Evolutionary conservation across 2,888 invertebrate genomes (phyloP).

Genomic region (Philereme vetulata): DNA sequence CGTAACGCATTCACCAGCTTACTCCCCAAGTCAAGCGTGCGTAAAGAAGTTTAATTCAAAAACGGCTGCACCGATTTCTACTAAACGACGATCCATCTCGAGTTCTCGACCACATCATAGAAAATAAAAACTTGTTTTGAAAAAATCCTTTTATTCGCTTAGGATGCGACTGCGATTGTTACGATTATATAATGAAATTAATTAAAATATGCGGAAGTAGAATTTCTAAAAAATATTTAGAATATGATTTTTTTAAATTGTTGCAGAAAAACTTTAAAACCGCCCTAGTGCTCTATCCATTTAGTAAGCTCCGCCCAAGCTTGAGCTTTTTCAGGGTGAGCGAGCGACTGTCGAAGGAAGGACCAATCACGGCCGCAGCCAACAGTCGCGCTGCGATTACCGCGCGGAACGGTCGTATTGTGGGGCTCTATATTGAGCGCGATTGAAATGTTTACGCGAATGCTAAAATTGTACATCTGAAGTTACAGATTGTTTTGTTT

Average conservation of each 20-base stretch:
- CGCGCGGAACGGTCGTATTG: constrained; percentile 47
- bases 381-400: constrained; percentile 61
- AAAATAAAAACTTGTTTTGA: too few relatives aligned
- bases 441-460: constrained; percentile 71
- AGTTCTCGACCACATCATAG: too few relatives aligned
- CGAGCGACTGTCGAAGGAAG: constrained; percentile 55
- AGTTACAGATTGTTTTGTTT: constrained; percentile 25
- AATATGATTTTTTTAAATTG: not conserved
- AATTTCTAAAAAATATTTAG: too few relatives aligned
- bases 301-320: constrained; percentile 67
- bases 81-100: too few relatives aligned
- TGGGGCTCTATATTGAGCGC: constrained; percentile 25
- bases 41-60: too few relatives aligned
- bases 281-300: constrained; percentile 54
- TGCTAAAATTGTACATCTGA: constrained; percentile 53
- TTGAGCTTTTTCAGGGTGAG: constrained; percentile 60
- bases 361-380: constrained; percentile 48
- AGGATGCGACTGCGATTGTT: too few relatives aligned
- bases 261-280: constrained; percentile 16
- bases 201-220: too few relatives aligned
- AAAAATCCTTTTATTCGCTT: too few relatives aligned
- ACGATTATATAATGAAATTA: too few relatives aligned
- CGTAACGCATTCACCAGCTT: too few relatives aligned
- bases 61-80: too few relatives aligned
- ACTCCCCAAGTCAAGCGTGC: too few relatives aligned